Evolutionary conservation across 2,113 vertebrate species (phyloP).

Genomic region (Chroicocephalus ridibundus): DNA sequence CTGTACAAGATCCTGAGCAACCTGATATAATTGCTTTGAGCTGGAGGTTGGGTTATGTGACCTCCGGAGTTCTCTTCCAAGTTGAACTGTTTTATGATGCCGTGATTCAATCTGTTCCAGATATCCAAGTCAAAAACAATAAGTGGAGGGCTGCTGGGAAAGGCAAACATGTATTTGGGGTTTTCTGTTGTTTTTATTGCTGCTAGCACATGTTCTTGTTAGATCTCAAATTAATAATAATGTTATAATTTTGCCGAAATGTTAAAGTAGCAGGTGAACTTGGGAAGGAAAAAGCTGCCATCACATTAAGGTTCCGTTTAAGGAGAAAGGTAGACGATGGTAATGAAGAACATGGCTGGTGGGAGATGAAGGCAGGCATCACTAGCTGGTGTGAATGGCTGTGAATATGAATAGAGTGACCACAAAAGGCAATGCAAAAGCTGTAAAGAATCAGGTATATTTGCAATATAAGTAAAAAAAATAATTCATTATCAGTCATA

Average conservation of each 20-base stretch:
- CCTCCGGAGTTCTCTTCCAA: background rate
- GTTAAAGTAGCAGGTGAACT: background rate
- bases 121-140: background rate
- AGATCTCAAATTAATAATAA: background rate
- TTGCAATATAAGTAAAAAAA: background rate
- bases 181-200: background rate
- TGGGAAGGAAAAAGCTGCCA: background rate
- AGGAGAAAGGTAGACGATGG: background rate
- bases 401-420: background rate
- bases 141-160: background rate
- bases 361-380: background rate
- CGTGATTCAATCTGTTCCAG: background rate
- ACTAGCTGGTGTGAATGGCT: background rate
- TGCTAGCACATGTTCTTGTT: background rate
- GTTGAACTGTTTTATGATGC: background rate
- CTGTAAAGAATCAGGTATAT: background rate
- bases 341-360: background rate
- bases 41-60: background rate
- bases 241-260: background rate
- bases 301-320: background rate
- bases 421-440: background rate
- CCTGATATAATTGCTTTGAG: background rate
- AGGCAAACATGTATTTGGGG: background rate
- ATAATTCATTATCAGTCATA: background rate
- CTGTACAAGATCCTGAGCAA: background rate